These are phyloP conservation scores for Chelmon rostratus DNA, from an alignment of 2,797 vertebrate species.

Conservation along the genomic window DNA sequence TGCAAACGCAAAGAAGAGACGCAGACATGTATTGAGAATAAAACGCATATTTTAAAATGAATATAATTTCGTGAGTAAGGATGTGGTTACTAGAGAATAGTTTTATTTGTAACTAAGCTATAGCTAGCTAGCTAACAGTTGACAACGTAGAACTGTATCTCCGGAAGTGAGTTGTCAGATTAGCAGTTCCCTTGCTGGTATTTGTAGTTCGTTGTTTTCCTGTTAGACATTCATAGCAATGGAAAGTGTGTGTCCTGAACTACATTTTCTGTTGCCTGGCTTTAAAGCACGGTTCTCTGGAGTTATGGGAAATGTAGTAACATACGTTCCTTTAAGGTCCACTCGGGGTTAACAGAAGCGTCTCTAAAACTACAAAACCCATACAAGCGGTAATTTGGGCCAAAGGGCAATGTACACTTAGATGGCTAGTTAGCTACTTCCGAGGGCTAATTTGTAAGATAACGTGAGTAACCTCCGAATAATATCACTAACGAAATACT, in stretches of 20 bases:
- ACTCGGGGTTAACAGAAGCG: neutral
- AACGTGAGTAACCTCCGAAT: slow-evolving; percentile 39
- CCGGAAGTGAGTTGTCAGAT: slow-evolving; percentile 90
- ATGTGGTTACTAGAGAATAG: neutral
- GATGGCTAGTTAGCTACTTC: slow-evolving; percentile 59
- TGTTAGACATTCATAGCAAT: fast-evolving
- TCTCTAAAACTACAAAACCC: slow-evolving; percentile 80
- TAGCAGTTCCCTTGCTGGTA: slow-evolving; percentile 52
- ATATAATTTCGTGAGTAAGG: neutral
- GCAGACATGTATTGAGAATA: fast-evolving
- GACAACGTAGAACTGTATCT: slow-evolving; percentile 53
- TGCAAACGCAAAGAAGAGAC: neutral
- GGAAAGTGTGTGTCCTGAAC: slow-evolving; percentile 33
- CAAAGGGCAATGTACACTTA: slow-evolving; percentile 67
- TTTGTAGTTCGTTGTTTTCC: slow-evolving; percentile 77
- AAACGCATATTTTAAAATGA: neutral
- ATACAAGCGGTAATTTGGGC: slow-evolving; percentile 39
- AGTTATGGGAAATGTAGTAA: slow-evolving; percentile 72
- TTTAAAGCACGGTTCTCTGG: fast-evolving
- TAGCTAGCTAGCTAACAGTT: slow-evolving; percentile 62
- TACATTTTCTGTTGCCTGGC: slow-evolving; percentile 58
- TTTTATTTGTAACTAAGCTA: slow-evolving; percentile 48
- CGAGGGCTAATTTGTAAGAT: slow-evolving; percentile 53
- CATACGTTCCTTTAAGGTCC: fast-evolving
- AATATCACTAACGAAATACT: neutral